Percentiles rank a stretch among this genome's conserved stretches.
Conservation (phyloP, 2,113 vertebrate species). For the Spheniscus mendiculus region DNA sequence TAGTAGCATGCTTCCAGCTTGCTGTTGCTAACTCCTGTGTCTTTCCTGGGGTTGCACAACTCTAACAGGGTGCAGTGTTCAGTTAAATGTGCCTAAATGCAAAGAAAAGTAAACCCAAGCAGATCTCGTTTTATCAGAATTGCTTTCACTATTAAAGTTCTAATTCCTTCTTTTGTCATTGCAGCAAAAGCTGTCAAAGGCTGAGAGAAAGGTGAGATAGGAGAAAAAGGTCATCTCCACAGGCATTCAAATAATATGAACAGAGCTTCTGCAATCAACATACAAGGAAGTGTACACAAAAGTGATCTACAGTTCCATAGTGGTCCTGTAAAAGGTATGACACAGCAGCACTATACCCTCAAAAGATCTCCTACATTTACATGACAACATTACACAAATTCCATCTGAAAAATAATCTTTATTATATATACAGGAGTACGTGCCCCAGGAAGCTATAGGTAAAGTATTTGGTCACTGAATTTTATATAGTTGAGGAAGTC, state of each 20-base stretch:
- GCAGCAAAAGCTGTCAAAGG: not conserved
- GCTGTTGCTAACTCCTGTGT: not conserved
- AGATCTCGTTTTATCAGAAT: not conserved
- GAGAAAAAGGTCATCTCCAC: not conserved
- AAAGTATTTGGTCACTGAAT: constrained; percentile 16
- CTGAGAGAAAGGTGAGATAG: not conserved
- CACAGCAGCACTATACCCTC: not conserved
- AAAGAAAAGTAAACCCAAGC: not conserved
- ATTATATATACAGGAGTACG: constrained; percentile 46
- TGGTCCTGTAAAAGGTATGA: not conserved
- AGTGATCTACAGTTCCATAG: not conserved
- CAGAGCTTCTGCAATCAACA: not conserved
- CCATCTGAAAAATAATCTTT: constrained; percentile 65
- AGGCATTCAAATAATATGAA: not conserved
- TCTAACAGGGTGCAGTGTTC: not conserved
- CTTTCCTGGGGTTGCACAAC: not conserved
- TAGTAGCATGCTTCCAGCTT: not conserved
- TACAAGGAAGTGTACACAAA: rapidly evolving
- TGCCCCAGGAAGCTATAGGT: not conserved
- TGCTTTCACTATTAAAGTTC: not conserved
- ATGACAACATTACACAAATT: not conserved
- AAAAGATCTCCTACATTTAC: not conserved
- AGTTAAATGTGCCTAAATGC: not conserved
- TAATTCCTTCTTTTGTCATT: not conserved
- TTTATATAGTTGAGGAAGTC: not conserved